A percentile compares a stretch with the other conserved stretches of the same genome.
Evolutionary conservation across 2,797 vertebrate genomes (phyloP).

Genomic region (Scomberomorus guttatus): DNA sequence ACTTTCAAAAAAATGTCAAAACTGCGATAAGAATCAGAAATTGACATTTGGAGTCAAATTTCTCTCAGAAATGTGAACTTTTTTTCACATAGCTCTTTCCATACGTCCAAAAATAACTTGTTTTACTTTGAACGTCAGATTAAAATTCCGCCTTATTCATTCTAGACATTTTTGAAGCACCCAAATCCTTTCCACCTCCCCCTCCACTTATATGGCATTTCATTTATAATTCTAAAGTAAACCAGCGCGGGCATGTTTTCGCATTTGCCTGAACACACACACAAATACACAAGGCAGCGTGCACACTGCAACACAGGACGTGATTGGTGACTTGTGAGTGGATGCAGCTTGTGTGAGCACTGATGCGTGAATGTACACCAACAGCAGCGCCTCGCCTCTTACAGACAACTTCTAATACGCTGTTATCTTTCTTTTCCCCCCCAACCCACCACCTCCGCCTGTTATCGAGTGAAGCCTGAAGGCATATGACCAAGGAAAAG

Average conservation of each 20-base stretch:
- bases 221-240: constrained; percentile 46
- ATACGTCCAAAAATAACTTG: background rate
- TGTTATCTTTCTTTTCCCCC: constrained; percentile 27
- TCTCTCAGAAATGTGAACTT: background rate
- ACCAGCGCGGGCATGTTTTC: constrained; percentile 38
- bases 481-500: constrained; percentile 25
- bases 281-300: background rate
- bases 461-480: constrained; percentile 52
- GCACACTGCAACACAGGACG: constrained; percentile 15
- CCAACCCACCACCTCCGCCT: constrained; percentile 12
- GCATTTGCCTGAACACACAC: constrained; percentile 22
- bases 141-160: background rate
- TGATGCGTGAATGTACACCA: constrained; percentile 44
- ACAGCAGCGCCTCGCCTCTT: constrained; percentile 40
- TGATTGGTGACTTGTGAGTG: constrained; percentile 52
- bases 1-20: too few relatives aligned
- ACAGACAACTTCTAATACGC: constrained; percentile 55
- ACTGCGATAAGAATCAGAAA: background rate
- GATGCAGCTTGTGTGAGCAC: constrained; percentile 53
- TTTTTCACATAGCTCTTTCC: background rate
- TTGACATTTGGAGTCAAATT: background rate
- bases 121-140: constrained; percentile 30
- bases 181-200: constrained; percentile 2
- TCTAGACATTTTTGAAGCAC: constrained; percentile 3
- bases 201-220: constrained; percentile 13